These are phyloP conservation scores for Poeciliopsis gracilis DNA, from an alignment of 2,797 vertebrate genomes.

Conservation along the genomic window DNA sequence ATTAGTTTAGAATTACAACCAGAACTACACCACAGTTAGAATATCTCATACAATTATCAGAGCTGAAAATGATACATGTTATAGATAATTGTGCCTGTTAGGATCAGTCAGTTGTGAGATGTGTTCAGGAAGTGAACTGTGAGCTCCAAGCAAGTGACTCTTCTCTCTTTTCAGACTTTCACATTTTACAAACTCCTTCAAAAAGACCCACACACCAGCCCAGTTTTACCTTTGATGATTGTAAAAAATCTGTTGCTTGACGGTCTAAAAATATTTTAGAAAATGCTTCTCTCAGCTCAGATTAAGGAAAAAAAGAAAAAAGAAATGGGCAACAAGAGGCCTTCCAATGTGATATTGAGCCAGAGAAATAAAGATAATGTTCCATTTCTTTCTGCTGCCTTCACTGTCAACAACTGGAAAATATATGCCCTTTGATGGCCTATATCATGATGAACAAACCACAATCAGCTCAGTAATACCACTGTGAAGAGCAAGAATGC, in stretches of 20 bases:
- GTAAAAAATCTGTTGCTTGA: neutral
- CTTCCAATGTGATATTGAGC: neutral
- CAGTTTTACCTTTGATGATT: neutral
- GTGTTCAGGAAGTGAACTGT: neutral
- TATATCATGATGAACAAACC: conserved; percentile 14
- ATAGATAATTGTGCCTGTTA: neutral
- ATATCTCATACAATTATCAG: neutral
- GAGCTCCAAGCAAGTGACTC: neutral
- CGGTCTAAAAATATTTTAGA: neutral
- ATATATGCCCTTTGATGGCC: neutral
- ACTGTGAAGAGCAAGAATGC: neutral
- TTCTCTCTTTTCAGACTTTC: neutral
- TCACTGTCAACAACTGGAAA: neutral
- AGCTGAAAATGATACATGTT: neutral
- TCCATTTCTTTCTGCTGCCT: neutral
- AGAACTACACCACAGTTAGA: neutral
- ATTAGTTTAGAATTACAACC: neutral
- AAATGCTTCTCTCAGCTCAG: neutral
- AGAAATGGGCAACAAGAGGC: neutral
- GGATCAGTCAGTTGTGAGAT: neutral
- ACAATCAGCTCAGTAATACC: neutral
- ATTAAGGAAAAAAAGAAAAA: neutral
- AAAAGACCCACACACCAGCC: neutral
- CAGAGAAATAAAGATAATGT: conserved; percentile 3
- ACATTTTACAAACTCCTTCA: neutral